Conservation (phyloP, 1,140 invertebrate species). For the Caenorhabditis briggsae region DNA sequence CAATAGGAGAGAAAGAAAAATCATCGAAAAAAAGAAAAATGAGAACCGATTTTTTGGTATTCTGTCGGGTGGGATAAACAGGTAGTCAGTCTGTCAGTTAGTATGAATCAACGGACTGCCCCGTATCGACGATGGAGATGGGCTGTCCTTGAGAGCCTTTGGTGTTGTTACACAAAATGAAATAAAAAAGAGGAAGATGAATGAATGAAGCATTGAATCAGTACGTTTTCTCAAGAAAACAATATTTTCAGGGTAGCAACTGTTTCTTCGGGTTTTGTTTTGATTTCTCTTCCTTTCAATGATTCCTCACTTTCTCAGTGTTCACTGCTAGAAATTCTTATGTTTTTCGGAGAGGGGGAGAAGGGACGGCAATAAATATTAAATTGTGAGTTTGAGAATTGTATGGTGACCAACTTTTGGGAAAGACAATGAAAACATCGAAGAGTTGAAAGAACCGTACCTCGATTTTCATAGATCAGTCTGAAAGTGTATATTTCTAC, state of each 20-base stretch:
- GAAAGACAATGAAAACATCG: too few relatives aligned
- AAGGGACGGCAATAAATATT: neutral
- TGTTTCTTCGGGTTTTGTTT: neutral
- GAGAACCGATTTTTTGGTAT: neutral
- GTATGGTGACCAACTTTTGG: too few relatives aligned
- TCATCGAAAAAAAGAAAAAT: neutral
- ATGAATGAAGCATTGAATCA: constrained; percentile 45
- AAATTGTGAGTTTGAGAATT: neutral
- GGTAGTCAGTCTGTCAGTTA: neutral
- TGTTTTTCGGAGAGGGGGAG: neutral
- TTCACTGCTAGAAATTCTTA: neutral
- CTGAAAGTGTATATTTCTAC: too few relatives aligned
- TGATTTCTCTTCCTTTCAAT: neutral
- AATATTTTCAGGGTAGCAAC: neutral
- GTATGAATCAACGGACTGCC: neutral
- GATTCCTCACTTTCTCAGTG: constrained; percentile 14
- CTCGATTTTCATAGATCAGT: too few relatives aligned
- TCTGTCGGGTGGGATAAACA: constrained; percentile 14
- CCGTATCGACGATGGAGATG: neutral
- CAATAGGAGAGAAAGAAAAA: neutral
- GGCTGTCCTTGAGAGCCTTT: constrained; percentile 44
- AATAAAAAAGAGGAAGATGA: constrained; percentile 15
- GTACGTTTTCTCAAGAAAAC: constrained; percentile 12
- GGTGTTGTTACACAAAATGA: constrained; percentile 49
- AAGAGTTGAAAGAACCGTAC: too few relatives aligned